Evolutionary conservation across 2,888 invertebrate genomes (phyloP), one percentile per base, ranked within the genome.

Genomic region (Calliopum simillimum): DNA sequence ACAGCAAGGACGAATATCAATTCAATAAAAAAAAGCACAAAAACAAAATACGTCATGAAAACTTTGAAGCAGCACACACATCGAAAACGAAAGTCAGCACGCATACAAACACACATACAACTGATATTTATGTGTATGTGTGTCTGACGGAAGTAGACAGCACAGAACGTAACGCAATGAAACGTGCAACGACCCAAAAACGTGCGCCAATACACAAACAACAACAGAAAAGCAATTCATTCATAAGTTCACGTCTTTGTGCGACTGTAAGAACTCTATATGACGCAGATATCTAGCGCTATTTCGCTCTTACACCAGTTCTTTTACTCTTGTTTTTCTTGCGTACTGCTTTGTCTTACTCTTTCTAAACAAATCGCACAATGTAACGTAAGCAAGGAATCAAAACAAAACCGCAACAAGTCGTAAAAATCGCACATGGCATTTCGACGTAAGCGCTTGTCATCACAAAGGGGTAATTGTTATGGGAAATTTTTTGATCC

Each of bases 401-500:
- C 16, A 25, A 16, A 70, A 69, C 56, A 47, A 23, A 44, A 61
- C 70, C 73, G 55, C 74, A 78, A 73, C 71, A 72, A 73, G 77
- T 78, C 71, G 69, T 72, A 65, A 69, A 12, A 14, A 12, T 25
- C 25, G 23, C 46, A 33, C 13, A 19, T 21, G 33, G 8, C 33
- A 33, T 6, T 33, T 8, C 8, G 33, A 33, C 33, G 19, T 19
- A n/a, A 51, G 16, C 25, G 33, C 8, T 33, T 46, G 41, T 51
- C 51, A 51, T 3, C 53, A 73, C 55, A 74, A 46, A 81, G 84
- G 84, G 81, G 82, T 63, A 83, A 74, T 80, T 83, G 80, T 79
- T 83, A 75, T 81, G 82, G 82, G 82, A 83, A 80, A 81, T 82
- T 78, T 59, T 75, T 75, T 76, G 73, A 72, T 73, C 43, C 61